phyloP scores from a whole-genome alignment of 1,140 invertebrate genomes.

The Drosophila sulfurigaster region DNA sequence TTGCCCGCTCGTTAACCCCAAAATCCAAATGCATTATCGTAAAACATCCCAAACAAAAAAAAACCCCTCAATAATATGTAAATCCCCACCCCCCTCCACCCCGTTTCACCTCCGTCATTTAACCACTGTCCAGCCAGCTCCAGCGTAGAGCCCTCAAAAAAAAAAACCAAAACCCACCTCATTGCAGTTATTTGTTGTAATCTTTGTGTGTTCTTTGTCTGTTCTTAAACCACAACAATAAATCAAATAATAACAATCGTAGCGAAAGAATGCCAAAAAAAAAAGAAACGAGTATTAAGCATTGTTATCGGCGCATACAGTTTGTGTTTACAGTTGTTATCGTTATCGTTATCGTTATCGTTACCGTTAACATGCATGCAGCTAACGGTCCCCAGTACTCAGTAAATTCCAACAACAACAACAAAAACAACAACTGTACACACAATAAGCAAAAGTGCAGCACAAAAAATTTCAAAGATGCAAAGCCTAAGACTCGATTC shows the following conservation, averaged over 20 bases:
- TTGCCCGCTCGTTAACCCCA: conserved; percentile 11
- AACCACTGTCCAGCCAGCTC: conserved; percentile 21
- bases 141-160: conserved; percentile 1
- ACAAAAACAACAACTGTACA: conserved; percentile 32
- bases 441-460: background rate
- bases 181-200: conserved; percentile 55
- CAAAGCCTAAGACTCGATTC: conserved; percentile 31
- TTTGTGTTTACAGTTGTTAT: conserved; percentile 33
- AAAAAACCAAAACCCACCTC: conserved; percentile 22
- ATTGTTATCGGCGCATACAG: conserved; percentile 10
- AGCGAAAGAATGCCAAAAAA: conserved; percentile 30
- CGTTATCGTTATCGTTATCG: conserved; percentile 27
- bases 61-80: no score
- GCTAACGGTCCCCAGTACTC: conserved; percentile 20
- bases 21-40: conserved; percentile 18
- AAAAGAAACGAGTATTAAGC: conserved; percentile 31
- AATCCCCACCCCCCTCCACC: background rate
- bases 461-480: background rate
- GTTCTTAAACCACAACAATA: conserved; percentile 35
- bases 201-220: conserved; percentile 55
- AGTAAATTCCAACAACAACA: no score
- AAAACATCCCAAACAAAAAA: conserved; percentile 18
- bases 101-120: conserved; percentile 5
- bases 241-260: conserved; percentile 16
- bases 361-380: conserved; percentile 46